A percentile compares a stretch with the other conserved stretches of the same genome.
phyloP scores from a whole-genome alignment of 2,888 invertebrate genomes.

The Leptothorax acervorum region DNA sequence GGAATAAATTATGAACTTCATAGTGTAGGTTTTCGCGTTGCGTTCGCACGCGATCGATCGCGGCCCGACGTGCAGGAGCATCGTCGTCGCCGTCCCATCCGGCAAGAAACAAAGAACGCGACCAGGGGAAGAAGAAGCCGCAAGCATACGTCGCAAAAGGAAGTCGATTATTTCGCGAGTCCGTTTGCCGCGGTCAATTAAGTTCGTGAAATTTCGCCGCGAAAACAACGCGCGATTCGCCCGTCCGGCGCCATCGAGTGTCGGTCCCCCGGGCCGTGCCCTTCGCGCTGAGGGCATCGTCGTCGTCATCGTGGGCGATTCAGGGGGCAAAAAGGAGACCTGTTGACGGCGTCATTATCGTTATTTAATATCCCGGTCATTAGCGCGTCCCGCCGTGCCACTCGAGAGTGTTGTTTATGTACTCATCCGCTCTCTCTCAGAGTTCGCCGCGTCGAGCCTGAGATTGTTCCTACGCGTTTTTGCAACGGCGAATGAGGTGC shows the following conservation, averaged over 20 bases:
- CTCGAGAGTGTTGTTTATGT: conserved; percentile 84
- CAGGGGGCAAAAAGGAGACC: conserved; percentile 74
- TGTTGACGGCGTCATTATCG: conserved; percentile 83
- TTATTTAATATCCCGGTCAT: conserved; percentile 85
- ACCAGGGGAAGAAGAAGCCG: neutral
- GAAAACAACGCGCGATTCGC: conserved; percentile 63
- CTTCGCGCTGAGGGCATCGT: conserved; percentile 5
- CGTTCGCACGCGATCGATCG: conserved; percentile 52
- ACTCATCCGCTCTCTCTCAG: conserved; percentile 71
- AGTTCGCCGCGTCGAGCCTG: conserved; percentile 63
- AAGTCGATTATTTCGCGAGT: conserved; percentile 68
- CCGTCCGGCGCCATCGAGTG: conserved; percentile 66
- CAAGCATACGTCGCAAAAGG: conserved; percentile 32
- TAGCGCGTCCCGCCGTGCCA: conserved; percentile 83
- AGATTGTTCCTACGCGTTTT: conserved; percentile 71
- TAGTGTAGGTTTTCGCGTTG: conserved; percentile 38
- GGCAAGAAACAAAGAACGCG: conserved; percentile 33
- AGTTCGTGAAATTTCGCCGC: conserved; percentile 80
- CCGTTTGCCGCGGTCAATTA: conserved; percentile 81
- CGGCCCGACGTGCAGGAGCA: neutral
- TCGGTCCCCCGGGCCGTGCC: conserved; percentile 30
- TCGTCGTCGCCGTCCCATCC: conserved; percentile 26
- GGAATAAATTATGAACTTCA: conserved; percentile 29
- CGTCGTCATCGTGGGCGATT: conserved; percentile 70
- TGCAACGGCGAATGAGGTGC: conserved; percentile 47